Percentiles rank a stretch among this genome's conserved stretches.
These are phyloP conservation scores for Corydoras sp. DNA, from an alignment of 2,113 vertebrate genomes.

Conservation along the genomic window DNA sequence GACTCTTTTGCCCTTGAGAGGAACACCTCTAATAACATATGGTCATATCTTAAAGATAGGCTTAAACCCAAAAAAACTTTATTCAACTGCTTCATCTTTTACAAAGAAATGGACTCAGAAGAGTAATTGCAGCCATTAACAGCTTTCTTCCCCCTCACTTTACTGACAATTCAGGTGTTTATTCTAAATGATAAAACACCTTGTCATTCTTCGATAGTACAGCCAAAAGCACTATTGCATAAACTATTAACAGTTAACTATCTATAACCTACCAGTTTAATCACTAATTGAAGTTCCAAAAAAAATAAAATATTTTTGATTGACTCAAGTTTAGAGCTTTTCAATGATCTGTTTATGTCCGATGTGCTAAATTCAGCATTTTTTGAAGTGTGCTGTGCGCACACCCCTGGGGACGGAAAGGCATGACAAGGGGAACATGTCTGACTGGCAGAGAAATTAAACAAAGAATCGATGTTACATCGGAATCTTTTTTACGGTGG, in stretches of 20 bases:
- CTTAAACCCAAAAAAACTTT: constrained; percentile 36
- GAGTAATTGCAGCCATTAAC: constrained; percentile 21
- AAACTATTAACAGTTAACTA: no score
- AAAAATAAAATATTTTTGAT: no score
- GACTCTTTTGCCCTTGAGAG: constrained; percentile 36
- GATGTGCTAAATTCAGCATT: no score
- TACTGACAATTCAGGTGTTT: neutral
- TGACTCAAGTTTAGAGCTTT: no score
- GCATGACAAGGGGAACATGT: no score
- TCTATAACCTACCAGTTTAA: no score
- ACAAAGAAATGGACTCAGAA: constrained; percentile 24
- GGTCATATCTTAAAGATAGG: constrained; percentile 35
- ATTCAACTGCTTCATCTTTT: constrained; percentile 37
- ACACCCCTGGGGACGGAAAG: no score
- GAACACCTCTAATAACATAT: constrained; percentile 34
- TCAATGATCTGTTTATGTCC: no score
- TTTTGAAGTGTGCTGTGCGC: no score
- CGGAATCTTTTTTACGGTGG: neutral
- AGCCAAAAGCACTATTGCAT: no score
- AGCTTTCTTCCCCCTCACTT: neutral
- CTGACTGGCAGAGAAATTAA: no score
- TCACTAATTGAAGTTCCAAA: no score
- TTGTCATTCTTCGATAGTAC: neutral
- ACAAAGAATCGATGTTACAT: neutral
- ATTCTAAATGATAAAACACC: constrained; percentile 4